Percentiles rank a stretch among this genome's conserved stretches.
Conservation (phyloP, 2,888 invertebrate genomes). For the Nomada ferruginata region DNA sequence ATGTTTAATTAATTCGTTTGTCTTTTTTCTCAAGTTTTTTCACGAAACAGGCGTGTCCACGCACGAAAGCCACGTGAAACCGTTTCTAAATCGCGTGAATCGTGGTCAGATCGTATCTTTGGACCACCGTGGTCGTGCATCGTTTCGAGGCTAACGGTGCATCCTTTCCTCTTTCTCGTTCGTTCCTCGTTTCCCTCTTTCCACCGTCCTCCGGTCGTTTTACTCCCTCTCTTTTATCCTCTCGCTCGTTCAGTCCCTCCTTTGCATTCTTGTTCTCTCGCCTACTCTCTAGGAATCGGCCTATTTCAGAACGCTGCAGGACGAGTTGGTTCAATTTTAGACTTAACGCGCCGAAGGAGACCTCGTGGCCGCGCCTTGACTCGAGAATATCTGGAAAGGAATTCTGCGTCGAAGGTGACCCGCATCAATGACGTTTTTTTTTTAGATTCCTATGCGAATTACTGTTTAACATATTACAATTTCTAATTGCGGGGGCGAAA, state of each 20-base stretch:
- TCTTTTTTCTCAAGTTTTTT: background rate
- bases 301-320: conserved; percentile 69
- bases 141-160: conserved; percentile 73
- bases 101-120: conserved; percentile 27
- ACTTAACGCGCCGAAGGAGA: conserved; percentile 54
- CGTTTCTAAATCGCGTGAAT: conserved; percentile 49
- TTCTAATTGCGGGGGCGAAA: too few species aligned
- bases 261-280: conserved; percentile 40
- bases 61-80: conserved; percentile 15
- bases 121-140: conserved; percentile 62
- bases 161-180: conserved; percentile 56
- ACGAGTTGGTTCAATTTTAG: conserved; percentile 60
- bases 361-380: conserved; percentile 29
- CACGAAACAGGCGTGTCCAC: background rate
- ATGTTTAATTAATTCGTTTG: too few species aligned
- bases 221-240: conserved; percentile 32
- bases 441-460: too few species aligned
- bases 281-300: conserved; percentile 67
- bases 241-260: conserved; percentile 29
- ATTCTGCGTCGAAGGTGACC: conserved; percentile 37
- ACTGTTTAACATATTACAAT: too few species aligned
- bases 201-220: background rate
- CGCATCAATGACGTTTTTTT: background rate
- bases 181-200: conserved; percentile 32
- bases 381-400: conserved; percentile 20